Evolutionary conservation across 2,113 vertebrate genomes (phyloP), one percentile per base, ranked within the genome.

Genomic region (Siphamia tubifer): DNA sequence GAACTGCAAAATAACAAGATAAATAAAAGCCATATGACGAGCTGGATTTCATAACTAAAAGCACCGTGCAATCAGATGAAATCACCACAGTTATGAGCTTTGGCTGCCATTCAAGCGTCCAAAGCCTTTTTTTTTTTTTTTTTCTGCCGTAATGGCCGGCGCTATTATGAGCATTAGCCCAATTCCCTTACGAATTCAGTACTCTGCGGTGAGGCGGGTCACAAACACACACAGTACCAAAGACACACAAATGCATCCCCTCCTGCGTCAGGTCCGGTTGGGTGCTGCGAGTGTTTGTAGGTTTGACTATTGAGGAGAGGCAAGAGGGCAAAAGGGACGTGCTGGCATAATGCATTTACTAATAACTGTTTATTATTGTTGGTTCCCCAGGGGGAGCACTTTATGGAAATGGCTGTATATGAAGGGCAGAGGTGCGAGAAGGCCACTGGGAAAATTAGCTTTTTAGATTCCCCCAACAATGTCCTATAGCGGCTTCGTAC

Each of bases 331-430:
- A 84, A 80, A 89, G 83, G 83, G 85, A 81, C 72, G 74, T 79
- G 68, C 64, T 71, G 88, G 74, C 73, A 80, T 90, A 92, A 92
- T 91, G 88, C 89, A 89, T 91, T 90, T 83, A 87, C 88, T 91
- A 91, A 91, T 92, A 91, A 91, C 87, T 87, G 84, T 90, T 91
- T 91, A 87, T 92, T 91, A 89, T 89, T 89, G 87, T 83, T 78
- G 81, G 74, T 82, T 89, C 88, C 83, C 89, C 68, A 68, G 81
- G 88, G 90, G 83, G 57, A 74, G 71, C 78, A 74, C 83, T 90
- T 89, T 86, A 90, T 90, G 90, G 83, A 91, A 87, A 91, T 90
- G 76, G 60, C 53, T 82, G 81, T 53, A 84, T 78, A 77, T 75
- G 68, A 79, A 86, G 84, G 86, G 70, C 84, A 84, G 76, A 83